Conservation (phyloP, 2,113 vertebrate species). For the Rallus limicola region DNA sequence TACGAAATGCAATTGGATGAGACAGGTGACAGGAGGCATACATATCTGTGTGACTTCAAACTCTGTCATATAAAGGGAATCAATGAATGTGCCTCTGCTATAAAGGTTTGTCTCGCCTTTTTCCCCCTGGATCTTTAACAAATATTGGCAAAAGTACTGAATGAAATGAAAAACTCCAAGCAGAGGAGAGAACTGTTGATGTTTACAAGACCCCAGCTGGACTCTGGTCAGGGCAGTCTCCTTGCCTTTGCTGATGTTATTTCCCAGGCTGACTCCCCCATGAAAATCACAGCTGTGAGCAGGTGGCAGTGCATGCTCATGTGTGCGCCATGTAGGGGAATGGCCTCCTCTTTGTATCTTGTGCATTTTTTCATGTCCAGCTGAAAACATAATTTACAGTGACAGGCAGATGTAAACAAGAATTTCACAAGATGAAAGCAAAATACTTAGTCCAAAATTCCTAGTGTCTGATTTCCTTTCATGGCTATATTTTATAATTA, state of each 20-base stretch:
- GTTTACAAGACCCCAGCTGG: constrained; percentile 25
- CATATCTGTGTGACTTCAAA: background rate
- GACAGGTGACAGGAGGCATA: background rate
- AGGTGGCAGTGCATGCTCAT: background rate
- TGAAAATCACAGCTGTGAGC: background rate
- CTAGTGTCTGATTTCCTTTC: background rate
- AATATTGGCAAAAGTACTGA: background rate
- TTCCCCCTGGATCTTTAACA: background rate
- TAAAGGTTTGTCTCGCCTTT: background rate
- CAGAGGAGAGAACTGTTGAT: background rate
- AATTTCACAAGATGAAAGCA: constrained; percentile 4
- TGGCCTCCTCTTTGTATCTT: background rate
- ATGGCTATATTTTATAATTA: background rate
- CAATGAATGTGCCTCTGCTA: too few species aligned
- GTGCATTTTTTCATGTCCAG: background rate
- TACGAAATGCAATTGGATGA: background rate
- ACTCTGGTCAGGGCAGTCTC: background rate
- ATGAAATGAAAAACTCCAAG: background rate
- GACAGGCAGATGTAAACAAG: background rate
- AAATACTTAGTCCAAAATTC: background rate
- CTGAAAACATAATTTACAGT: background rate
- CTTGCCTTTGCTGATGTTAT: background rate
- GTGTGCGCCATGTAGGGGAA: background rate
- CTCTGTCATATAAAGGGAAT: background rate
- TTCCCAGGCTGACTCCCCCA: background rate